phyloP scores from a whole-genome alignment of 2,797 vertebrate genomes.

The Pempheris klunzingeri region DNA sequence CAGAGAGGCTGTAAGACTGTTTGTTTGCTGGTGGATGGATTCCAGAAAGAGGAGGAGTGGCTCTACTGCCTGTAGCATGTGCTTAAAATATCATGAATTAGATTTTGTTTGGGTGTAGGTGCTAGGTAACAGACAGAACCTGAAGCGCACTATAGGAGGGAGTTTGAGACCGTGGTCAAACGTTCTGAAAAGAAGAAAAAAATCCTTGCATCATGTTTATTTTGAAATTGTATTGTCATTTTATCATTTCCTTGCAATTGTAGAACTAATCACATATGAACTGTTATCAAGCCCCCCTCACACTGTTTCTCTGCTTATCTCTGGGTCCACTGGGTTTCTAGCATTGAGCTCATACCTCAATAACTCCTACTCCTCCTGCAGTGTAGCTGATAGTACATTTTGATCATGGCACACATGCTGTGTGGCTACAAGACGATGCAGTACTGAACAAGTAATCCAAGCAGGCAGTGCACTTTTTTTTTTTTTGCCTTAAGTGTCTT shows the following conservation, averaged over 20 bases:
- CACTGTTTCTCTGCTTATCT: background rate
- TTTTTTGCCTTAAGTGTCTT: too few relatives aligned
- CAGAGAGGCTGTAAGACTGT: conserved; percentile 4
- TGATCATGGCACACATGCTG: background rate
- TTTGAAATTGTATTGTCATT: background rate
- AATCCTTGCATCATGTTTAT: background rate
- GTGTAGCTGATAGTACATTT: background rate
- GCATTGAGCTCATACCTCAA: background rate
- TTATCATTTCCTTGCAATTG: background rate
- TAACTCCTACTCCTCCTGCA: background rate
- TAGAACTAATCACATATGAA: background rate
- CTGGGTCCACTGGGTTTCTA: background rate
- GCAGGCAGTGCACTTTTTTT: background rate
- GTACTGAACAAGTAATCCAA: background rate
- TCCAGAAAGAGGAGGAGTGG: conserved; percentile 9
- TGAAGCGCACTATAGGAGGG: background rate
- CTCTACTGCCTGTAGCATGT: background rate
- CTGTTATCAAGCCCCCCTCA: background rate
- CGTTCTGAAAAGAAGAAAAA: background rate
- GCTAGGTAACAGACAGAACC: conserved; percentile 1
- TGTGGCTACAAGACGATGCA: background rate
- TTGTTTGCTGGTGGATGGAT: conserved; percentile 22
- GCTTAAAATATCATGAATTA: background rate
- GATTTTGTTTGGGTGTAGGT: background rate
- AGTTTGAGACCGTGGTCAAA: background rate